Percentiles rank a stretch among this genome's conserved stretches.
Evolutionary conservation across 2,888 invertebrate species (phyloP).

Genomic region (Patella depressa): DNA sequence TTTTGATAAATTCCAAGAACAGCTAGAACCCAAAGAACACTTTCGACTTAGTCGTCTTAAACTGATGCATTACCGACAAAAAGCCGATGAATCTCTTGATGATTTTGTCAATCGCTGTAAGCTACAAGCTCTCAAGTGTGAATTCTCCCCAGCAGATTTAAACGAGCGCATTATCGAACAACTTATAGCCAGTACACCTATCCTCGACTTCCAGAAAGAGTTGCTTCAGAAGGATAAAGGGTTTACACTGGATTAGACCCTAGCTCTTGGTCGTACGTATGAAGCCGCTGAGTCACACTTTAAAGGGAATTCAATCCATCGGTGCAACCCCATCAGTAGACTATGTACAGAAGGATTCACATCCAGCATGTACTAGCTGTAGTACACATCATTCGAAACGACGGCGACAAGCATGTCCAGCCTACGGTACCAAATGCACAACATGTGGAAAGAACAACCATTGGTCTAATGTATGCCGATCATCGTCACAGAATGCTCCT

Average conservation of each 20-base stretch:
- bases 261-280: background rate
- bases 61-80: background rate
- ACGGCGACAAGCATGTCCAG: background rate
- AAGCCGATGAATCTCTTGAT: background rate
- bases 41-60: slow-evolving; percentile 2
- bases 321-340: too few relatives aligned
- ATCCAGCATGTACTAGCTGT: background rate
- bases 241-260: background rate
- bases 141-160: background rate
- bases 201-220: background rate
- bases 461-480: background rate
- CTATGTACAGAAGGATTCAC: too few relatives aligned
- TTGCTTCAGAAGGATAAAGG: background rate
- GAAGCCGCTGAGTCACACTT: background rate
- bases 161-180: background rate
- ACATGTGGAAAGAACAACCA: background rate
- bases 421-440: background rate
- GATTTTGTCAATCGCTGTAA: slow-evolving; percentile 4
- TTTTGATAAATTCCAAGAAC: background rate
- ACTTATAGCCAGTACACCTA: background rate
- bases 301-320: too few relatives aligned
- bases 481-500: background rate
- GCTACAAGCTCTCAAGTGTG: background rate
- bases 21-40: slow-evolving; percentile 4
- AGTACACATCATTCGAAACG: background rate